Conservation (phyloP, 2,888 invertebrate genomes). For the Leptura quadrifasciata region DNA sequence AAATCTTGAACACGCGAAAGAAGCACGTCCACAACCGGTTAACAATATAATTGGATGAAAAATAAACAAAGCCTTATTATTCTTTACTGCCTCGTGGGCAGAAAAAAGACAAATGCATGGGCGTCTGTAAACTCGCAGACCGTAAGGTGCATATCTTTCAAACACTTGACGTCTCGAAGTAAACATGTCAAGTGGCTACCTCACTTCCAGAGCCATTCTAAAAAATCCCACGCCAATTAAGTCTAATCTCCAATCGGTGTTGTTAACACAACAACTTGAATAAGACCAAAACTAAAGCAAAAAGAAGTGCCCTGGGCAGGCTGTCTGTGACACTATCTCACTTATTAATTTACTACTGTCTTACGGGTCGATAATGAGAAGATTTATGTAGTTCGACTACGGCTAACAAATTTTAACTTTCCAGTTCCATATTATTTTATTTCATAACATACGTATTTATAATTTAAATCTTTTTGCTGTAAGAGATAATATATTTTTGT, state of each 20-base stretch:
- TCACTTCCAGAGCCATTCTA: constrained; percentile 5
- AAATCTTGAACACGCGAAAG: constrained; percentile 38
- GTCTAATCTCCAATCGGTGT: constrained; percentile 53
- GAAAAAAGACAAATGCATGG: constrained; percentile 31
- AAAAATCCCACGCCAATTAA: constrained; percentile 60
- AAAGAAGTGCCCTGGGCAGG: constrained; percentile 12
- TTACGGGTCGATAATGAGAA: constrained; percentile 50
- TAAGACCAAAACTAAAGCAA: constrained; percentile 15
- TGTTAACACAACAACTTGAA: constrained; percentile 49
- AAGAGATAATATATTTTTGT: too few species aligned
- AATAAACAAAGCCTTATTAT: constrained; percentile 33
- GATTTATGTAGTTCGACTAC: constrained; percentile 52
- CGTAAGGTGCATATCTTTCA: constrained; percentile 37
- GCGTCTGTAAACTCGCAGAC: constrained; percentile 16
- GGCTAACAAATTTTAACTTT: not conserved
- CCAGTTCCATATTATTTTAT: not conserved
- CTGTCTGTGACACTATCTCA: constrained; percentile 49
- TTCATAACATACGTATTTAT: too few species aligned
- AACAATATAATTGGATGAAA: constrained; percentile 15
- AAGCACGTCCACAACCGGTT: constrained; percentile 23
- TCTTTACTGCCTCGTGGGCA: constrained; percentile 28
- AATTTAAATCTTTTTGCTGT: too few species aligned
- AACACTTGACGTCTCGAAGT: constrained; percentile 27
- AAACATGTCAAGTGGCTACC: constrained; percentile 42
- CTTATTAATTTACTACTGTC: constrained; percentile 59